Base-by-base conservation (phyloP, 2,888 invertebrate species). In the Phaedon cochleariae region DNA sequence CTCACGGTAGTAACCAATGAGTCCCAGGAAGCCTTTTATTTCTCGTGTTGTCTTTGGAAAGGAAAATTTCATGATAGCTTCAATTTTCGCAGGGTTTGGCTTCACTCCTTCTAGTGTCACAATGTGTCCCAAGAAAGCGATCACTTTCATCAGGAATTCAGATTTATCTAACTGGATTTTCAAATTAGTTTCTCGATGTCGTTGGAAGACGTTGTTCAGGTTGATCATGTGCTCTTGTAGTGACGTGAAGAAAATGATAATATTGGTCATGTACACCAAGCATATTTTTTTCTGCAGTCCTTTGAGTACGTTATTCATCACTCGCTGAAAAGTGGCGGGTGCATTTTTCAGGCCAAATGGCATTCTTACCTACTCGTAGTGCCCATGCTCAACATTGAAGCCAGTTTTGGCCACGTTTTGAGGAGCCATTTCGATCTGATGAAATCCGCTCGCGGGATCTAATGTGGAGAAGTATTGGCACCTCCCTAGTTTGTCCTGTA, bases 251-350 rank as follows among this genome's bases (percentile, higher is more conserved):
- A 15, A 54, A 17, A 54, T 54, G 34, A 59, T 59, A 21, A 59
- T 59, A 15, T 31, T 52, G 49, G 76, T 75, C 10, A 76, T 18
- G 41, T 75, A 76, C 0, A 74, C 69, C 4, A 72, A 59, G 12
- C 72, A 69, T 10, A 62, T 65, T 37, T 66, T 61, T 9, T 63
- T 59, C 18, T 65, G 65, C 3, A 73, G 26, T 5, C 26, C 67
- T 60, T 37, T 34, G 15, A 70, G 49, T 21, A 70, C 51, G 41
- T 67, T 63, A 20, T 70, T 59, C 57, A 65, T 65, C 1, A 60
- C 53, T 46, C 61, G 29, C 54, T 67, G 69, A 26, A 69, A 65
- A 29, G 60, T 68, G 9, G 64, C 52, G 2, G 62, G 65, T 6
- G 66, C 65, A 52, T 66, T 66, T 60, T 68, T 68, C 9, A 70